phyloP scores from a whole-genome alignment of 2,888 invertebrate species.

The Acanthococcus lagerstroemiae region DNA sequence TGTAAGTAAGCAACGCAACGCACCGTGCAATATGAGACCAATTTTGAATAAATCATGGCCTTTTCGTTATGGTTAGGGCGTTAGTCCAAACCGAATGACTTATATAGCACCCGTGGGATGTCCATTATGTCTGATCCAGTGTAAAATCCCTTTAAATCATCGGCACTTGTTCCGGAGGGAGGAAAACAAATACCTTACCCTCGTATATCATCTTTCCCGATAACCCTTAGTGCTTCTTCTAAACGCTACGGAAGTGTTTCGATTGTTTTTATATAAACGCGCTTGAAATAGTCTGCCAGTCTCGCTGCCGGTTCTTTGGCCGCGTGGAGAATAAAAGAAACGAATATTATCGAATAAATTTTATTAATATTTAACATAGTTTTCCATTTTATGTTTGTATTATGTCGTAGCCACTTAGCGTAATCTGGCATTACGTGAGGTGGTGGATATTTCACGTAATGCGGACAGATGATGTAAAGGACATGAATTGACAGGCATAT shows the following conservation, averaged over 20 bases:
- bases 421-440: background rate
- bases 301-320: too few relatives aligned
- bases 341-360: too few relatives aligned
- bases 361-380: too few relatives aligned
- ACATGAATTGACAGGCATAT: background rate
- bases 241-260: too few relatives aligned
- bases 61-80: conserved; percentile 30
- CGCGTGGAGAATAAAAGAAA: too few relatives aligned
- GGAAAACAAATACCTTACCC: background rate
- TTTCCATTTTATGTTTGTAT: too few relatives aligned
- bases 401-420: background rate
- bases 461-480: background rate
- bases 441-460: background rate
- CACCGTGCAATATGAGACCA: conserved; percentile 26
- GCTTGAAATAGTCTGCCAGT: too few relatives aligned
- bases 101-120: conserved; percentile 29
- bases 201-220: too few relatives aligned
- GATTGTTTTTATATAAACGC: too few relatives aligned
- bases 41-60: conserved; percentile 29
- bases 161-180: conserved; percentile 8
- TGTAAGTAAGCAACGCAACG: conserved; percentile 2
- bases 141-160: conserved; percentile 27
- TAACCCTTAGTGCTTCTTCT: too few relatives aligned
- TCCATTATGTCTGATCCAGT: conserved; percentile 28
- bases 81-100: conserved; percentile 21